A percentile compares a stretch with the other conserved stretches of the same genome.
Conservation (phyloP, 2,888 invertebrate species). For the Lampropteryx suffumata region DNA sequence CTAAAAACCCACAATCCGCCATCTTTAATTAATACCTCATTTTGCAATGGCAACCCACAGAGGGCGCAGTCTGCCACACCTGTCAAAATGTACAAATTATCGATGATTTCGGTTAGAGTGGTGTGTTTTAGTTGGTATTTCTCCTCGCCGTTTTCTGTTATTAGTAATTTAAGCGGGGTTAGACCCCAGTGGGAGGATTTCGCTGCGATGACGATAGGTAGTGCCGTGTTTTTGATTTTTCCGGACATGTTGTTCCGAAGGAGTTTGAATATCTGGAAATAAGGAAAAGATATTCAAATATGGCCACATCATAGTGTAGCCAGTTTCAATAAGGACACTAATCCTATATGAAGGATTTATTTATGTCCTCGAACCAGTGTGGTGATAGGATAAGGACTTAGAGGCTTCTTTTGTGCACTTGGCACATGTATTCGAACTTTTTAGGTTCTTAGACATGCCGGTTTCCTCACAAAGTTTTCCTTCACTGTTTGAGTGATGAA, state of each 20-base stretch:
- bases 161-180: slow-evolving; percentile 36
- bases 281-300: not conserved
- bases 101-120: slow-evolving; percentile 50
- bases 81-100: slow-evolving; percentile 34
- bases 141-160: slow-evolving; percentile 22
- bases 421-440: too few species aligned
- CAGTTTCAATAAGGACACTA: too few species aligned
- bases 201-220: slow-evolving; percentile 69
- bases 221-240: slow-evolving; percentile 61
- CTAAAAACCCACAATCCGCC: slow-evolving; percentile 84
- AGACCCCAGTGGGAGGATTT: slow-evolving; percentile 81
- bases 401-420: too few species aligned
- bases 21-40: slow-evolving; percentile 82
- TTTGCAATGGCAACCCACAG: slow-evolving; percentile 83
- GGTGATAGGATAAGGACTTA: too few species aligned
- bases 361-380: too few species aligned
- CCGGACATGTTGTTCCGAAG: slow-evolving; percentile 57
- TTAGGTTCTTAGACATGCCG: too few species aligned
- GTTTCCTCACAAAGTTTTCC: too few species aligned
- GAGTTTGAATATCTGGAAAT: slow-evolving; percentile 66
- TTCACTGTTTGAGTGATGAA: too few species aligned
- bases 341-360: too few species aligned
- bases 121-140: slow-evolving; percentile 38
- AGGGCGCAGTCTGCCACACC: slow-evolving; percentile 70
- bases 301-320: too few species aligned